Percentiles rank a stretch among this genome's conserved stretches.
Conservation (phyloP, 2,113 vertebrate species). For the Cnemophilus loriae region DNA sequence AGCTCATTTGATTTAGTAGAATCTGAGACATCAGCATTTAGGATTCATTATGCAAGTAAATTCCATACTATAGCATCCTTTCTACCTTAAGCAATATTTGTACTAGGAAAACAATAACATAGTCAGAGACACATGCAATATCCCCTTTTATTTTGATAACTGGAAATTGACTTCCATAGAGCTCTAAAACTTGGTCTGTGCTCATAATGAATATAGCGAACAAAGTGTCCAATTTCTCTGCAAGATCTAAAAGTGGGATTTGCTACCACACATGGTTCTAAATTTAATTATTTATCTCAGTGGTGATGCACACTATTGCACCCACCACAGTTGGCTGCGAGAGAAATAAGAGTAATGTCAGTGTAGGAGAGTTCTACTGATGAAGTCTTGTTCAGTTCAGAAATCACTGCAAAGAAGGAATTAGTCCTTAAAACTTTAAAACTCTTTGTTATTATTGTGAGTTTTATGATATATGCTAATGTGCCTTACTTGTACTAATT, state of each 20-base stretch:
- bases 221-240: neutral
- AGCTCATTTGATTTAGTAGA: constrained; percentile 51
- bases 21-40: constrained; percentile 61
- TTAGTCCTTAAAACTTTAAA: constrained; percentile 49
- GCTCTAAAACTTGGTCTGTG: neutral
- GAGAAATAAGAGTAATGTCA: neutral
- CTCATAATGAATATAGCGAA: neutral
- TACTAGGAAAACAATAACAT: constrained; percentile 54
- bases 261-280: neutral
- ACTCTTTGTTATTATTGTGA: constrained; percentile 65
- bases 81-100: constrained; percentile 70
- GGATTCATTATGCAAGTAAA: constrained; percentile 68
- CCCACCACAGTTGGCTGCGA: constrained; percentile 1
- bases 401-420: constrained; percentile 45
- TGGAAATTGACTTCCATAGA: constrained; percentile 46
- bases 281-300: neutral
- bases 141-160: constrained; percentile 59
- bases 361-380: neutral
- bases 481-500: constrained; percentile 78
- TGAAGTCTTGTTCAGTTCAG: neutral
- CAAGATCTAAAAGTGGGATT: neutral
- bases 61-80: constrained; percentile 54
- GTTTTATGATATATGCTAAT: constrained; percentile 74
- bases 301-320: neutral
- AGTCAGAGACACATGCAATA: constrained; percentile 62